These are phyloP conservation scores for Pammene aurita DNA, from an alignment of 2,888 invertebrate genomes.

Conservation along the genomic window DNA sequence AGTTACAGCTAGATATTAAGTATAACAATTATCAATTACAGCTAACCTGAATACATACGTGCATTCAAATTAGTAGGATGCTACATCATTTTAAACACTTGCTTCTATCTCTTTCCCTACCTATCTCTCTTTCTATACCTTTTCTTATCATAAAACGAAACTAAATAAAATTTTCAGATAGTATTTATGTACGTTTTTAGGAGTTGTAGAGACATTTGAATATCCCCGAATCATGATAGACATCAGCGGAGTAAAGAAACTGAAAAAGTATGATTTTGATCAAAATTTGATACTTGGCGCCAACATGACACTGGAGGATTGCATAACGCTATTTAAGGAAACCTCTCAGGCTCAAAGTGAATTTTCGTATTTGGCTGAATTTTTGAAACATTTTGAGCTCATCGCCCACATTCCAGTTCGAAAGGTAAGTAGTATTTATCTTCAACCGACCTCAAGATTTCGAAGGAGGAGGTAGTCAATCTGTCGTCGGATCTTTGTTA, in stretches of 20 bases:
- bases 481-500: too few relatives aligned
- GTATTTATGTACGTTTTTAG: conserved; percentile 51
- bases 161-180: too few relatives aligned
- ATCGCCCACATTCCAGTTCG: conserved; percentile 86
- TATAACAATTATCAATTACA: neutral
- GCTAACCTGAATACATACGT: conserved; percentile 1
- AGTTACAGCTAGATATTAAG: too few relatives aligned
- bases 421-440: conserved; percentile 71
- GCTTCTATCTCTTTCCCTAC: neutral
- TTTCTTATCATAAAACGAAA: too few relatives aligned
- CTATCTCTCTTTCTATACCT: neutral
- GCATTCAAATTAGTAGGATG: neutral
- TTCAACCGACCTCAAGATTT: too few relatives aligned
- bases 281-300: conserved; percentile 82
- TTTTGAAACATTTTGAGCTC: conserved; percentile 83
- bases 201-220: conserved; percentile 61
- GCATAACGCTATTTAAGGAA: conserved; percentile 76
- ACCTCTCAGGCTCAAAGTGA: conserved; percentile 60
- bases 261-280: conserved; percentile 62
- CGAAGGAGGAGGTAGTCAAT: neutral
- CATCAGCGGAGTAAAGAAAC: conserved; percentile 61
- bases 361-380: conserved; percentile 79
- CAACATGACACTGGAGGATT: conserved; percentile 81
- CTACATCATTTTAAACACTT: neutral
- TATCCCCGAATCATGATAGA: conserved; percentile 67